These are phyloP conservation scores for Kradibia gibbosae DNA, from an alignment of 1,140 invertebrate species.

Conservation along the genomic window DNA sequence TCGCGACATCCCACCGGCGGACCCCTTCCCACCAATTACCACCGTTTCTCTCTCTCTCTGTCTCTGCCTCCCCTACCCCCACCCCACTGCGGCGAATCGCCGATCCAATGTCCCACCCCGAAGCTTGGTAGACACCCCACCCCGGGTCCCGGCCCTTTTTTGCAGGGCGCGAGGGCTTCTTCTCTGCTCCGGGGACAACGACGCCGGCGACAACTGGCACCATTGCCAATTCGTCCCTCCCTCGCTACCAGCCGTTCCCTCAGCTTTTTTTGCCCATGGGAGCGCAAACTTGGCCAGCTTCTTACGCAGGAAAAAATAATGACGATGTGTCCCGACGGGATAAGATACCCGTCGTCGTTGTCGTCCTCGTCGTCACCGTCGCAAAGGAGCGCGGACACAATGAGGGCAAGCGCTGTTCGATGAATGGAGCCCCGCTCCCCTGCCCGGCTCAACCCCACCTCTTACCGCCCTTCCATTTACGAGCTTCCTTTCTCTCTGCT, in stretches of 20 bases:
- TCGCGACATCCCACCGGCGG: no score
- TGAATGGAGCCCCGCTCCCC: no score
- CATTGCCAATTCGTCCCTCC: constrained; percentile 2
- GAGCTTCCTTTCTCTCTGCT: constrained; percentile 22
- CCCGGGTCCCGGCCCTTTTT: not conserved
- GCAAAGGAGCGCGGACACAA: constrained; percentile 19
- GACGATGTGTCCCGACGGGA: not conserved
- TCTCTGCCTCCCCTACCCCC: not conserved
- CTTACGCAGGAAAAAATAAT: constrained; percentile 18
- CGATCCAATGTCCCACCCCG: no score
- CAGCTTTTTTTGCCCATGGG: not conserved
- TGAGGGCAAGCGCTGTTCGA: constrained; percentile 19
- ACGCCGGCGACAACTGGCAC: not conserved
- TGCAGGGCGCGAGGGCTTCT: not conserved
- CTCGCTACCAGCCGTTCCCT: not conserved
- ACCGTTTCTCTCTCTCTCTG: not conserved
- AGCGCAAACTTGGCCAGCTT: not conserved
- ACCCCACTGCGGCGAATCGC: no score
- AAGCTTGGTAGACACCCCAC: no score
- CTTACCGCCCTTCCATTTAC: constrained; percentile 27
- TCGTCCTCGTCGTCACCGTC: not conserved
- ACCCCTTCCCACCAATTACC: no score
- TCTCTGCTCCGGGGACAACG: not conserved
- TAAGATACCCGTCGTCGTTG: no score
- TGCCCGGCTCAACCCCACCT: no score